Base-by-base conservation (phyloP, 2,888 invertebrate genomes). In the Muschampia plurimacula region DNA sequence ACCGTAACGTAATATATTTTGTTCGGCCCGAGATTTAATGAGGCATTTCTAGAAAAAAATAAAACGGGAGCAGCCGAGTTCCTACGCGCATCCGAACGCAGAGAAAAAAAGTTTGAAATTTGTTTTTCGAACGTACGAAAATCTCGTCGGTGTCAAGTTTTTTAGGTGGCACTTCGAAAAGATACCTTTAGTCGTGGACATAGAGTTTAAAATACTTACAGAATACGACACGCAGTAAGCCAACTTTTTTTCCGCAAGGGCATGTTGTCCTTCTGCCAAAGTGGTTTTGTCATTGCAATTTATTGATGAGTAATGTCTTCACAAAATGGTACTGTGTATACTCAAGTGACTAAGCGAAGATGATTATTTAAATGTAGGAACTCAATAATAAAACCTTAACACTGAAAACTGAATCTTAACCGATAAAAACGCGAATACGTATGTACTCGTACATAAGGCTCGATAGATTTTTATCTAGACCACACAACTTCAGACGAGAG, bases 11-110 rank as follows among this genome's bases (percentile, higher is more conserved):
- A 80, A 85, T 84, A 83, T 82, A 83, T 84, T 83, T 80, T 76
- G 78, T 80, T 80, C 78, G 75, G 73, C 77, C 74, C 75, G 74
- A 77, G 71, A 74, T 76, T 80, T 88, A 88, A 88, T 88, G 84
- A 89, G 84, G 79, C 76, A 78, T 90, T 90, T 89, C 87, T 88
- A 89, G 89, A 89, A 89, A 79, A 81, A 79, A 80, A 67, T 80
- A 77, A 71, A 71, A 71, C 71, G 71, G 79, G 80, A 78, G 71
- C 66, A 46, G 62, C 77, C 79, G 79, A 76, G 77, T 75, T 63
- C 79, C 81, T 80, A 81, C 78, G 79, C 76, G 81, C 81, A 82
- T 82, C 81, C 81, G 81, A 85, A 84, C 83, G 84, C 80, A 75
- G 74, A 74, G 77, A 77, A 76, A 81, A 85, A 83, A 79, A 79